These are phyloP conservation scores for Biston betularia DNA, from an alignment of 2,888 invertebrate species.

Conservation along the genomic window DNA sequence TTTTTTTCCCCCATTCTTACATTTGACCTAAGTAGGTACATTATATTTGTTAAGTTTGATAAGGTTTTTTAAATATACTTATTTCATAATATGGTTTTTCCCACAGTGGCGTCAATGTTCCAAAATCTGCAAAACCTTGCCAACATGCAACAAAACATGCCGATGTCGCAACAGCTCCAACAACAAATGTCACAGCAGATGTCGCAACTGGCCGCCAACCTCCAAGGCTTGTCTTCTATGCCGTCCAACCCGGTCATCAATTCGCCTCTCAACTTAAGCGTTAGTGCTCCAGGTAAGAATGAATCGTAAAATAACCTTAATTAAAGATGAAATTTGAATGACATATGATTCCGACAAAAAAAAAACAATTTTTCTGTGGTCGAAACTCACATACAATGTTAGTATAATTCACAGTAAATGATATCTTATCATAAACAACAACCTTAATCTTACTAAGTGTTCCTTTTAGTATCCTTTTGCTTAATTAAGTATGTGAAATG, in stretches of 20 bases:
- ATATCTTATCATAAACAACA: too few species aligned
- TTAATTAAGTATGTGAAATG: background rate
- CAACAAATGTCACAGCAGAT: slow-evolving; percentile 86
- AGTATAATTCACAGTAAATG: too few species aligned
- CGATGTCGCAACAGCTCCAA: slow-evolving; percentile 84
- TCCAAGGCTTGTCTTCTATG: slow-evolving; percentile 92
- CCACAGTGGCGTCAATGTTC: slow-evolving; percentile 90
- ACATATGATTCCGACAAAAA: background rate
- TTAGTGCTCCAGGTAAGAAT: slow-evolving; percentile 85
- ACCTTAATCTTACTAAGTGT: too few species aligned
- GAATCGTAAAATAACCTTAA: background rate
- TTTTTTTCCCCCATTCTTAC: too few species aligned
- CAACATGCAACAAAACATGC: slow-evolving; percentile 84
- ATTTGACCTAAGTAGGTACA: too few species aligned
- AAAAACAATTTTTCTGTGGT: too few species aligned
- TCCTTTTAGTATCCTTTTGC: background rate
- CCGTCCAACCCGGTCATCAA: slow-evolving; percentile 91
- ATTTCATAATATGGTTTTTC: slow-evolving; percentile 42
- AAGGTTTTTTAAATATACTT: too few species aligned
- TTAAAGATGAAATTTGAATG: background rate
- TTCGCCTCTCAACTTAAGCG: slow-evolving; percentile 93
- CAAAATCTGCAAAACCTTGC: slow-evolving; percentile 84
- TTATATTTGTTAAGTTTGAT: too few species aligned
- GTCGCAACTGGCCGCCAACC: slow-evolving; percentile 87
- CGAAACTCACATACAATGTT: too few species aligned